A percentile compares a stretch with the other conserved stretches of the same genome.
Evolutionary conservation across 2,113 vertebrate species (phyloP).

Genomic region (Martes martes): DNA sequence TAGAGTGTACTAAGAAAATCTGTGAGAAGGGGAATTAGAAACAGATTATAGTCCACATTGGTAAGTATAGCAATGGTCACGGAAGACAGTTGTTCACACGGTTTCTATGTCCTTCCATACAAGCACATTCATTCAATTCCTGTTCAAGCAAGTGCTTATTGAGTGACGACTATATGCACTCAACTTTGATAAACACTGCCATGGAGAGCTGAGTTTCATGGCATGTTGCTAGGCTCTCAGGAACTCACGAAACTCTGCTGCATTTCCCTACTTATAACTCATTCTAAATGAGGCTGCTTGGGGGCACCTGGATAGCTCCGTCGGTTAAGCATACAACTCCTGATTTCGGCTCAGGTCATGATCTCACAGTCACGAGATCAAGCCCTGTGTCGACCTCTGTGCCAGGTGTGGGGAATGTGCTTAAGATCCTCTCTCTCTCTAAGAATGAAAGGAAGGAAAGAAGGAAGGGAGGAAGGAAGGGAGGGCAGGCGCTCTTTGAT

Average conservation of each 20-base stretch:
- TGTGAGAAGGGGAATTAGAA: not conserved
- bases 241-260: not conserved
- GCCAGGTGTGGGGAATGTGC: not conserved
- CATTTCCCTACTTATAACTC: not conserved
- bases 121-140: not conserved
- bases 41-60: rapidly evolving
- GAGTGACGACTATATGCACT: not conserved
- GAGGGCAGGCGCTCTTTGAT: not conserved
- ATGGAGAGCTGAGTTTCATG: not conserved
- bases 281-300: not conserved
- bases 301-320: not conserved
- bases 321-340: not conserved
- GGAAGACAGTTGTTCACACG: not conserved
- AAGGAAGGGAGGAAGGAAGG: no score
- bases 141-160: not conserved
- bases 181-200: not conserved
- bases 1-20: not conserved
- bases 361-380: not conserved
- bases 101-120: not conserved
- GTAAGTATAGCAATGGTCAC: not conserved
- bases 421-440: not conserved
- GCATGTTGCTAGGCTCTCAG: not conserved
- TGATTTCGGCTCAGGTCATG: not conserved
- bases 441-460: not conserved
- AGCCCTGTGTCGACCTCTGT: not conserved